Conservation (phyloP, 2,797 vertebrate species). For the Lepilemur septentrionalis region DNA sequence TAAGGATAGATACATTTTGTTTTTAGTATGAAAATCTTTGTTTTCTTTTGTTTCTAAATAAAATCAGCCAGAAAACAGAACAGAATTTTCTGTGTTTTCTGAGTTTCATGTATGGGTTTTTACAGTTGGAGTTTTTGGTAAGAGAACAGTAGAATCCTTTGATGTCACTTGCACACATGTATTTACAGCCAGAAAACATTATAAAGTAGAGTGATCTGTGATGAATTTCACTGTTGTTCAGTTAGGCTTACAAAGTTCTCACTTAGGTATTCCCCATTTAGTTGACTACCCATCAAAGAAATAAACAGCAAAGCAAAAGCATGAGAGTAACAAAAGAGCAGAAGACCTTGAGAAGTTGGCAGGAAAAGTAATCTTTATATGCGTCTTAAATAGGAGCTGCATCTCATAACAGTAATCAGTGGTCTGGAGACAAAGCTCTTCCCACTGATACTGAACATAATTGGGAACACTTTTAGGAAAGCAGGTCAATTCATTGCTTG, state of each 20-base stretch:
- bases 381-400: not conserved
- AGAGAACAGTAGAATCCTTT: not conserved
- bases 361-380: too few species aligned
- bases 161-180: accelerated
- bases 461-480: not conserved
- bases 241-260: not conserved
- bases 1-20: not conserved
- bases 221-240: not conserved
- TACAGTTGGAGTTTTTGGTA: not conserved
- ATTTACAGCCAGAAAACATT: not conserved
- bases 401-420: accelerated
- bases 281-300: not conserved
- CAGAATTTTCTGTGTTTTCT: not conserved
- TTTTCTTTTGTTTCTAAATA: not conserved
- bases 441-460: not conserved
- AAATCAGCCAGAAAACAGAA: not conserved
- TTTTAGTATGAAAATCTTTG: not conserved
- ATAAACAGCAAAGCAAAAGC: not conserved
- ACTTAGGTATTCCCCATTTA: not conserved
- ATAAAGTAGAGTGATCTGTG: not conserved
- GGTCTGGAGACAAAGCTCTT: not conserved
- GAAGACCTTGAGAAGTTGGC: accelerated
- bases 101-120: not conserved
- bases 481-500: not conserved
- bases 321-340: accelerated